Evolutionary conservation across 2,797 vertebrate genomes (phyloP), one percentile per base, ranked within the genome.

Genomic region (Aldrovandia affinis): DNA sequence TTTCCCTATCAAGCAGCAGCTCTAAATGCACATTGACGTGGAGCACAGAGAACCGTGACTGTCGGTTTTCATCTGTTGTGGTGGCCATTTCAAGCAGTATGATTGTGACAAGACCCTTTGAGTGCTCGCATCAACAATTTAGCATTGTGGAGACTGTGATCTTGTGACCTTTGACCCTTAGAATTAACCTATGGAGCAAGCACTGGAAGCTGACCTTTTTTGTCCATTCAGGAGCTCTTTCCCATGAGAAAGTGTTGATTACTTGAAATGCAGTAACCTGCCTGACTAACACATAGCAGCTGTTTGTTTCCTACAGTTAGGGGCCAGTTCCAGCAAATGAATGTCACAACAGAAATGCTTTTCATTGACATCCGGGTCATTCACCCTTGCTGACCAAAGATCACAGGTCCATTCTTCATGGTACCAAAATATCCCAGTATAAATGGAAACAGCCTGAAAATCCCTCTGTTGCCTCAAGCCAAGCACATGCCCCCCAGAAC

Each of bases 361-460:
- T 95, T 97, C 93, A 94, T 94, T 95, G 94, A 93, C 95, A 96
- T 97, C 96, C 94, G 94, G 96, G 96, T 97, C 96, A 96, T 87
- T 84, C 92, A 95, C 94, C 95, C 92, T 92, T 86, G 61, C 82
- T 94, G 94, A 95, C 94, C 89, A 86, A 90, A 90, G 92, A 95
- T 95, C 92, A 92, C 85, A 89, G 94, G 93, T 94, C 93, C 93
- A 88, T 92, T 92, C 93, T 95, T 94, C 91, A 90, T 95, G 92
- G 90, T 93, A 92, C 93, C 88, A 91, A 96, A 96, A 96, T 95
- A 95, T 92, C 90, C 90, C 87, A 89, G 90, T 90, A 95, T 96
- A 95, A 96, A 96, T 92, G 94, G 95, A 94, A 96, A 92, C 92
- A 92, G 92, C 89, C 93, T 91, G 89, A 92, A 88, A 93, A 91